Evolutionary conservation across 1,140 invertebrate genomes (phyloP), one percentile per base, ranked within the genome.

Genomic region (Drosophila mojavensis): DNA sequence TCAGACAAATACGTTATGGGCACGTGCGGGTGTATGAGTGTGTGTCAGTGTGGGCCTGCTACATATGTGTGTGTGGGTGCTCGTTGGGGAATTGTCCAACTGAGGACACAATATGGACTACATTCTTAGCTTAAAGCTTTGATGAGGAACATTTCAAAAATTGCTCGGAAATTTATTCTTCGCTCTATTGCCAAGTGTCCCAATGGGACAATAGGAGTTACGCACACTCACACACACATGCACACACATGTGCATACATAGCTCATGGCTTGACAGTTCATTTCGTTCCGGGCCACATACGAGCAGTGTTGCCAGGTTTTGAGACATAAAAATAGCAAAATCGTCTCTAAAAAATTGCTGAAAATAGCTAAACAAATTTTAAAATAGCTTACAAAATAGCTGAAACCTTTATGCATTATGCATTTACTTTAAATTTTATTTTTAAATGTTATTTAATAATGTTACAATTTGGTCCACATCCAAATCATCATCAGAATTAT

Each of bases 81-180:
- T 5, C 10, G 5, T 13, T 33, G 30, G 39, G 59, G 39, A 45
- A 17, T 47, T 54, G 48, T 61, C 30, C 33, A 28, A 53, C 43
- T 53, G 11, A 4, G 26, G 2, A 10, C 20, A 24, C 24, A 53
- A 33, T 53, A 39, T 17, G 24, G 10, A 43, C 30, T 30, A 26
- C 48, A 41, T 60, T 33, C 48, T 62, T 24, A 51, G 39, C 71
- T 82, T 85, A 74, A 81, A 73, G 76, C 64, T 43, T 80, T 58
- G 54, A 24, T 13, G 59, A 45, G 51, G 36, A 63, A 24, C 60
- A 43, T 17, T 28, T 72, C 17, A 66, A 78, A 85, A 86, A 68
- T 78, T 68, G 61, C 50, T n/a, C 30, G 13, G 47, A 61, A 82
- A 85, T 81, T 81, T 88, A 83, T 74, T 78, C 11, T 9, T 68